Percentiles rank a stretch among this genome's conserved stretches.
Evolutionary conservation across 2,113 vertebrate genomes (phyloP).

Genomic region (Caracal caracal): DNA sequence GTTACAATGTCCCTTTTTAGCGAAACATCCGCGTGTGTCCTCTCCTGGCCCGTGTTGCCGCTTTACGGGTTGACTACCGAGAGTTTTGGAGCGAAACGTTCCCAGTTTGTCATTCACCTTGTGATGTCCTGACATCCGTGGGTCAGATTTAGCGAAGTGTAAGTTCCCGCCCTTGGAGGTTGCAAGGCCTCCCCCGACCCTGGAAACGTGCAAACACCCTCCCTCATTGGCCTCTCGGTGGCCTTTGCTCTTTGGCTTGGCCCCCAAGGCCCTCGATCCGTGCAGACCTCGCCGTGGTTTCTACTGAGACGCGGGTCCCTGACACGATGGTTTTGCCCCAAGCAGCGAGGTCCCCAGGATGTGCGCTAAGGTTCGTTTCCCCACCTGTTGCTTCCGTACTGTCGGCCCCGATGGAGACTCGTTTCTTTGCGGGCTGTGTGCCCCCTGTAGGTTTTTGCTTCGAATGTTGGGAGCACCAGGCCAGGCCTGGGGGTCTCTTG

Average conservation of each 20-base stretch:
- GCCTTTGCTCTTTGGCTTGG: not conserved
- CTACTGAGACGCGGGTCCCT: not conserved
- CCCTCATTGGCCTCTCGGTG: accelerated
- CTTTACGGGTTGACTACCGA: too few relatives aligned
- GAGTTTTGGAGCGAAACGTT: not conserved
- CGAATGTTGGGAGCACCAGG: too few relatives aligned
- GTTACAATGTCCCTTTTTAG: not conserved
- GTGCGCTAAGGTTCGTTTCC: not conserved
- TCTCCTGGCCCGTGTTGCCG: not conserved
- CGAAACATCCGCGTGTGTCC: not conserved
- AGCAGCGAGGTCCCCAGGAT: not conserved
- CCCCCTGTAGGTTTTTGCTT: not conserved
- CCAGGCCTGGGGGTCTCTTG: not conserved
- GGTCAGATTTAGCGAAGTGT: accelerated
- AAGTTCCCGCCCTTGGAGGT: accelerated
- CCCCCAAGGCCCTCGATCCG: not conserved
- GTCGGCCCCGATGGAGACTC: accelerated
- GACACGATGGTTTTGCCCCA: not conserved
- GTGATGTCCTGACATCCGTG: not conserved
- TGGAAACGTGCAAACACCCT: accelerated
- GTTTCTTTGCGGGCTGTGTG: not conserved
- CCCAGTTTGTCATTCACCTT: not conserved
- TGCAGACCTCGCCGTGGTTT: accelerated
- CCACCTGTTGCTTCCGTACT: not conserved
- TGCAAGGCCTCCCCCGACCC: too few relatives aligned